Percentiles rank a stretch among this genome's conserved stretches.
Evolutionary conservation across 2,113 vertebrate species (phyloP).

Genomic region (Notothenia rossii): DNA sequence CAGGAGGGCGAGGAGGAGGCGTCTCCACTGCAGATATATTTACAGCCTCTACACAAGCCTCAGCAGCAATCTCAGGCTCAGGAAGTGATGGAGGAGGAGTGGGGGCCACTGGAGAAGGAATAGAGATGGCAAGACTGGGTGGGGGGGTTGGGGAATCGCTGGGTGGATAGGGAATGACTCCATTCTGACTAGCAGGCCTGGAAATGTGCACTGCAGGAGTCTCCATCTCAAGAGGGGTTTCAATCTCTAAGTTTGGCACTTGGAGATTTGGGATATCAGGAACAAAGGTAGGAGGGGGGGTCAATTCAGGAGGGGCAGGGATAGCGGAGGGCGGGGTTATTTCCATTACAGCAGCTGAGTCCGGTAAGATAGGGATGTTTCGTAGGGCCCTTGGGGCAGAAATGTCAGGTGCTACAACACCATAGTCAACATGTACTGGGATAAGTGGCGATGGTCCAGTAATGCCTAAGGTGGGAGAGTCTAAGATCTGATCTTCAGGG

Average conservation of each 20-base stretch:
- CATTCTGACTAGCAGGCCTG: slow-evolving; percentile 12
- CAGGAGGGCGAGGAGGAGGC: neutral
- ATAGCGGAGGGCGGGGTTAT: slow-evolving; percentile 11
- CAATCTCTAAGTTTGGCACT: slow-evolving; percentile 10
- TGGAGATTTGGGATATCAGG: slow-evolving; percentile 31
- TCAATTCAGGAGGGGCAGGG: slow-evolving; percentile 22
- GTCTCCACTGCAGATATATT: slow-evolving; percentile 15
- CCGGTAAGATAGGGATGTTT: slow-evolving; percentile 28
- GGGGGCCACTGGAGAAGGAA: neutral
- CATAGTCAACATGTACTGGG: slow-evolving; percentile 15
- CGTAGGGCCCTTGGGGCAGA: neutral
- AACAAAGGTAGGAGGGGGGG: slow-evolving; percentile 33
- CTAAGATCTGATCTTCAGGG: slow-evolving; percentile 41
- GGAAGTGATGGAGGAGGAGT: slow-evolving; percentile 34
- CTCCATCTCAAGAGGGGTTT: slow-evolving; percentile 45
- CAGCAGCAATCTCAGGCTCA: neutral
- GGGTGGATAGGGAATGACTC: neutral
- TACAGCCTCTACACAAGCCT: neutral
- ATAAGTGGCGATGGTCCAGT: slow-evolving; percentile 46
- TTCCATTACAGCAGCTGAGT: slow-evolving; percentile 13
- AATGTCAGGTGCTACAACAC: neutral
- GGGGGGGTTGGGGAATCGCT: slow-evolving; percentile 4
- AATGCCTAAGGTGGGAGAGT: slow-evolving; percentile 22
- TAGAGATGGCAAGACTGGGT: neutral
- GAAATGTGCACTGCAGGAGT: slow-evolving; percentile 21